Conservation (phyloP, 1,140 invertebrate genomes). For the Drosophila baimaii region DNA sequence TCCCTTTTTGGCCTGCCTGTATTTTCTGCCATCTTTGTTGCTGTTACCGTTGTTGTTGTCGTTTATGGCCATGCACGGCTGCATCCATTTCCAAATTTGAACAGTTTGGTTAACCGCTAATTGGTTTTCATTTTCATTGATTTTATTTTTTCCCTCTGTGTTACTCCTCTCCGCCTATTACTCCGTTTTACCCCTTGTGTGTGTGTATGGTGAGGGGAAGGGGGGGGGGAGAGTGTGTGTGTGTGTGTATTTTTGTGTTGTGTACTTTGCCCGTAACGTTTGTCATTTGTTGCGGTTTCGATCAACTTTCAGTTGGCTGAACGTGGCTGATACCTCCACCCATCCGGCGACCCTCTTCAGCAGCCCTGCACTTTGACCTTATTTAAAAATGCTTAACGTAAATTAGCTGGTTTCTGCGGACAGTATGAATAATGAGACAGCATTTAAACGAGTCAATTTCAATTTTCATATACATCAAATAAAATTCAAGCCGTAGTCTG, state of each 20-base stretch:
- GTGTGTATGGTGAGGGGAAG: too few species aligned
- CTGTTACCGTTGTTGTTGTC: slow-evolving; percentile 49
- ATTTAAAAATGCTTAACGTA: slow-evolving; percentile 82
- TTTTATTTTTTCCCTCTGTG: slow-evolving; percentile 51
- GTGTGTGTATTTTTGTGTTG: slow-evolving; percentile 41
- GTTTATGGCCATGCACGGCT: slow-evolving; percentile 73
- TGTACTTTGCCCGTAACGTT: slow-evolving; percentile 71
- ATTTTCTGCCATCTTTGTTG: slow-evolving; percentile 21
- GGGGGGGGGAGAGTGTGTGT: too few species aligned
- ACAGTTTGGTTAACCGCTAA: slow-evolving; percentile 82
- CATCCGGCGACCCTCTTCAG: not conserved
- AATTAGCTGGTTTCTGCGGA: slow-evolving; percentile 79
- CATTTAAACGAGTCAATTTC: slow-evolving; percentile 77
- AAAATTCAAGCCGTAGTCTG: not conserved
- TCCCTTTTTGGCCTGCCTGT: slow-evolving; percentile 3
- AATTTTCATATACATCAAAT: slow-evolving; percentile 57
- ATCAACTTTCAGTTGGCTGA: slow-evolving; percentile 75
- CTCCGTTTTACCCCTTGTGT: not conserved
- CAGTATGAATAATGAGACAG: slow-evolving; percentile 75
- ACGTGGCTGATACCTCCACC: slow-evolving; percentile 19
- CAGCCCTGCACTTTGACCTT: slow-evolving; percentile 58
- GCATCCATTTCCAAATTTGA: slow-evolving; percentile 83
- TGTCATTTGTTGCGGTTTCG: slow-evolving; percentile 82
- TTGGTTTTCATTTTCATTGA: slow-evolving; percentile 83
- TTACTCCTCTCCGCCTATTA: slow-evolving; percentile 8